A percentile compares a stretch with the other conserved stretches of the same genome.
Conservation (phyloP, 1,140 invertebrate genomes). For the Nephila pilipes region DNA sequence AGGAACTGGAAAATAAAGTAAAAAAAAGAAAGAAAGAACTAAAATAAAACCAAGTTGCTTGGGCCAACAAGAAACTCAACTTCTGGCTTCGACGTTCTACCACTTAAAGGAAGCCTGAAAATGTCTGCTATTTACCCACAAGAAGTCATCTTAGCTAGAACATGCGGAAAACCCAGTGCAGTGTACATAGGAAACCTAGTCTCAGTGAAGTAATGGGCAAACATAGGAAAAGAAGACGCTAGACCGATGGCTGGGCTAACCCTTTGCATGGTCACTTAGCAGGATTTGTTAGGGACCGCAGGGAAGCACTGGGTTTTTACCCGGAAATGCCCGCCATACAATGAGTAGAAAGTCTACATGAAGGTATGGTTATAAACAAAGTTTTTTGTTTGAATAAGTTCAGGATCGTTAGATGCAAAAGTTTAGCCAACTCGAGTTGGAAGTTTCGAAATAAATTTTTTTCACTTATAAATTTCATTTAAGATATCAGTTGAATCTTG, state of each 20-base stretch:
- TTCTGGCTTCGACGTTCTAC: conserved; percentile 59
- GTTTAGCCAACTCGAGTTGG: neutral
- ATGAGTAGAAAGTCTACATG: conserved; percentile 11
- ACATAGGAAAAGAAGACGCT: conserved; percentile 42
- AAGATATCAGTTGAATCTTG: neutral
- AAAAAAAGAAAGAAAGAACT: neutral
- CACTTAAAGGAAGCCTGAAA: conserved; percentile 55
- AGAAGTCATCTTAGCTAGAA: conserved; percentile 42
- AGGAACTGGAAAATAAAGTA: neutral
- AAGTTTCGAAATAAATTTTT: neutral
- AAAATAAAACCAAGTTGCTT: conserved; percentile 49
- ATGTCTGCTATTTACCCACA: conserved; percentile 50
- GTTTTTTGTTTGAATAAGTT: neutral
- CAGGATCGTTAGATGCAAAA: neutral
- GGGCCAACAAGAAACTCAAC: conserved; percentile 52
- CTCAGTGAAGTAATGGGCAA: conserved; percentile 67
- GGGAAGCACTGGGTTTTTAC: neutral
- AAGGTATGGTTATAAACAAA: neutral
- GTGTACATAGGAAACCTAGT: conserved; percentile 54
- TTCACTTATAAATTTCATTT: neutral
- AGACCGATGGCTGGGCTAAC: neutral
- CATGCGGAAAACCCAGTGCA: conserved; percentile 50
- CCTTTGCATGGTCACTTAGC: conserved; percentile 64
- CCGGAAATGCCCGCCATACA: neutral
- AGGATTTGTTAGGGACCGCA: conserved; percentile 41